A percentile compares a stretch with the other conserved stretches of the same genome.
Evolutionary conservation across 2,797 vertebrate species (phyloP).

Genomic region (Sphenodon punctatus): DNA sequence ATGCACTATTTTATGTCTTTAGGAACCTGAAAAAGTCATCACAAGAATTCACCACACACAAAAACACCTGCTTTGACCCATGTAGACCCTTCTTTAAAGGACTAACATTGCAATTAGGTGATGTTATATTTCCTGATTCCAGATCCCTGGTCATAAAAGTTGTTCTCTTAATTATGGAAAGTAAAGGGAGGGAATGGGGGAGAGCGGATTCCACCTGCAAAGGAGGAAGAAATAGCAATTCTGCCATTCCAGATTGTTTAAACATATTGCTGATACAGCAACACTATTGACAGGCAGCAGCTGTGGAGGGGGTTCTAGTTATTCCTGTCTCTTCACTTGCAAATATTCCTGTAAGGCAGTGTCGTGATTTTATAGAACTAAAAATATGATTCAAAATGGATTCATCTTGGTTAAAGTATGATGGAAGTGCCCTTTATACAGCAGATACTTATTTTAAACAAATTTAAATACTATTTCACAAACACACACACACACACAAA

Average conservation of each 20-base stretch:
- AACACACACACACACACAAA: too few species aligned
- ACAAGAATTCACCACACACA: neutral
- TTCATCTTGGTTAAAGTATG: constrained; percentile 27
- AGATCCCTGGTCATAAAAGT: constrained; percentile 37
- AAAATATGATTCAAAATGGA: constrained; percentile 25
- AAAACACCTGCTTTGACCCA: neutral
- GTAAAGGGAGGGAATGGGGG: neutral
- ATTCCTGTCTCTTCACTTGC: constrained; percentile 9
- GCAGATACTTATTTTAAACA: constrained; percentile 1
- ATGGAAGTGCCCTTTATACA: constrained; percentile 23
- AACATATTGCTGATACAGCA: constrained; percentile 30
- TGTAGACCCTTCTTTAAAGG: constrained; percentile 15
- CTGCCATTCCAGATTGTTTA: constrained; percentile 1
- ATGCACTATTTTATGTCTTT: neutral
- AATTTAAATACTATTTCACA: neutral
- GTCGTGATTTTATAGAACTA: constrained; percentile 21
- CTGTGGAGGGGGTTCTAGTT: neutral
- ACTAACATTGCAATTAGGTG: constrained; percentile 3
- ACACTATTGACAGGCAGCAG: neutral
- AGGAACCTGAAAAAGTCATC: constrained; percentile 12
- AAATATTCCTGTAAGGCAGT: constrained; percentile 32
- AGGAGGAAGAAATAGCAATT: constrained; percentile 46
- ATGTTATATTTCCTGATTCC: constrained; percentile 16
- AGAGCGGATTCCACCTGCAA: constrained; percentile 35
- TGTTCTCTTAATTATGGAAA: constrained; percentile 42